phyloP scores from a whole-genome alignment of 1,140 invertebrate species.

The Polypedilum pembai region DNA sequence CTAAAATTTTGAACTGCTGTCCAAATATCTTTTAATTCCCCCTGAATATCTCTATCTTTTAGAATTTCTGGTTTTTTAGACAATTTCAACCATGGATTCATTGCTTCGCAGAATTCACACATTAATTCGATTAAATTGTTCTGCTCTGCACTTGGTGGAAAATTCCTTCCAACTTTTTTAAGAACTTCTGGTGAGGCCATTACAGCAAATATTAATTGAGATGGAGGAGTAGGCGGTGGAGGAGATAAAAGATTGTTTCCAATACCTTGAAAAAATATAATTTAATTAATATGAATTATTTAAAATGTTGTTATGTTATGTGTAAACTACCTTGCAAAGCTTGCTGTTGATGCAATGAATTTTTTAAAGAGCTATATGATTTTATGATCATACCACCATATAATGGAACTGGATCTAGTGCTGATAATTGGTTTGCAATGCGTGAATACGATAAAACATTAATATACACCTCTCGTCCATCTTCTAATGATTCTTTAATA shows the following conservation, averaged over 20 bases:
- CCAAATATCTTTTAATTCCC: conserved; percentile 66
- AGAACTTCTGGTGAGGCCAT: conserved; percentile 63
- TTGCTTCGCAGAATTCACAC: conserved; percentile 61
- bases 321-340: too few relatives aligned
- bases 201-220: conserved; percentile 57
- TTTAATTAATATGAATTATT: not conserved
- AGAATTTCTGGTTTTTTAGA: conserved; percentile 53
- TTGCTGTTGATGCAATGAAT: conserved; percentile 34
- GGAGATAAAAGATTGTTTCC: conserved; percentile 31
- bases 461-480: conserved; percentile 52
- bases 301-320: conserved; percentile 40
- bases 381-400: conserved; percentile 60
- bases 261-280: too few relatives aligned
- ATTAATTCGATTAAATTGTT: conserved; percentile 56
- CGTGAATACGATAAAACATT: conserved; percentile 66
- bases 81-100: conserved; percentile 55
- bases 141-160: conserved; percentile 54
- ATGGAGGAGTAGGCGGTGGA: conserved; percentile 52
- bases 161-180: conserved; percentile 57
- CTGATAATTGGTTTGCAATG: conserved; percentile 54
- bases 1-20: conserved; percentile 56
- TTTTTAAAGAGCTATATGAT: conserved; percentile 29
- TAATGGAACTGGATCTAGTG: conserved; percentile 55
- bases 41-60: conserved; percentile 59
- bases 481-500: conserved; percentile 57